Base-by-base conservation (phyloP, 2,888 invertebrate species). In the Erebia aethiops region DNA sequence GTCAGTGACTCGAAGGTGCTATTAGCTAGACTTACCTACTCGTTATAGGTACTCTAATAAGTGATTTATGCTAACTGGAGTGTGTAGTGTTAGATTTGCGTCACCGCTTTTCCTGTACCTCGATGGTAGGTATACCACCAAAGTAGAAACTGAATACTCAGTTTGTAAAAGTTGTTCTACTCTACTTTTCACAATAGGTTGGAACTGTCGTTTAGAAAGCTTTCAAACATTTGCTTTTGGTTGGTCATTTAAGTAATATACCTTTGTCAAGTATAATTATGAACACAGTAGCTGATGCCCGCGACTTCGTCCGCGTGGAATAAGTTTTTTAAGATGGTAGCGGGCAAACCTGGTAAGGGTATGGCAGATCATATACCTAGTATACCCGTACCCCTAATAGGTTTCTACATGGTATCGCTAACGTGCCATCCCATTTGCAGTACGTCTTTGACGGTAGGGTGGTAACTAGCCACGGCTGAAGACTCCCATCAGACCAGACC, bases 1-100 rank as follows among this genome's bases (percentile, higher is more conserved):
- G 84, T 80, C 86, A 86, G 68, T 85, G 82, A 79, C 84, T 82
- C 81, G 81, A 84, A 86, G 83, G 81, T 82, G 80, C 85, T 86
- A 86, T 89, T 88, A 90, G 85, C 82, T 84, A 82, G 77, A 81
- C 81, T 81, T 49, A 41, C 54, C 54, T 54, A 54, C 49, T 49
- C 62, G 49, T 49, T 46, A 21, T 49, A 54, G 18, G 18, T 54
- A 49, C 46, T 82, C 81, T 87, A 87, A 89, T 89, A 84, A 90
- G 82, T 88, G 88, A 90, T 89, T 86, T 87, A 86, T 81, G 87
- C 83, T 84, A 86, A 87, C 85, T 87, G 81, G 83, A 87, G 86
- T 87, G 83, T 86, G 86, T 78, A 78, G 80, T 83, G 86, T 85
- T 82, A 83, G 83, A 80, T 82, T 82, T 77, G 79, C 80, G 78